Evolutionary conservation across 2,888 invertebrate species (phyloP).

Genomic region (Drosophila emarginata): DNA sequence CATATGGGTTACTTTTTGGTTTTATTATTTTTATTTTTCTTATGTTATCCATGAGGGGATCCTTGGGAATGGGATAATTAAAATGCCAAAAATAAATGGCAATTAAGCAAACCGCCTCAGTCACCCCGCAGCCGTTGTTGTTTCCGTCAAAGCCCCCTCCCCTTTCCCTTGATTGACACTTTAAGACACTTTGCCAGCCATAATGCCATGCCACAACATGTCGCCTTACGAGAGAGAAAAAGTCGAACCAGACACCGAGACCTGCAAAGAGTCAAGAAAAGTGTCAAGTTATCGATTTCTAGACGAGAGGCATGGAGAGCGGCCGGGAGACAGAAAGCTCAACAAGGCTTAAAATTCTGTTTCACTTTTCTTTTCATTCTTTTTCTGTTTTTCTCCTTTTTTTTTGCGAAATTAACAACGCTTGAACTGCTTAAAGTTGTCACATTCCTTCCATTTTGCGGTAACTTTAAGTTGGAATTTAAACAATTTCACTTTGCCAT

Average conservation of each 20-base stretch:
- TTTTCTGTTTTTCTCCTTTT: background rate
- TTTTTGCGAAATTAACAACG: background rate
- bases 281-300: constrained; percentile 42
- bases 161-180: constrained; percentile 36
- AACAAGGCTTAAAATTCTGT: constrained; percentile 7
- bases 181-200: constrained; percentile 47
- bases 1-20: background rate
- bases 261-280: constrained; percentile 29
- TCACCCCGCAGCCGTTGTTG: background rate
- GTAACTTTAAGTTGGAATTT: constrained; percentile 4
- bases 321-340: background rate
- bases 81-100: constrained; percentile 50
- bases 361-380: constrained; percentile 1
- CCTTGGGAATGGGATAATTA: constrained; percentile 40
- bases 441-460: background rate
- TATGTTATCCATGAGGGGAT: background rate
- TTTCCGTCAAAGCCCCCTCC: background rate
- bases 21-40: background rate
- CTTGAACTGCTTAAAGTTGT: background rate
- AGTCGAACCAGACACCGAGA: constrained; percentile 21
- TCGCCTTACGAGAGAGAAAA: constrained; percentile 40
- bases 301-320: background rate
- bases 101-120: constrained; percentile 40
- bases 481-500: background rate
- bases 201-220: constrained; percentile 45